Percentiles rank a stretch among this genome's conserved stretches.
Evolutionary conservation across 2,797 vertebrate species (phyloP).

Genomic region (Lagorchestes hirsutus): DNA sequence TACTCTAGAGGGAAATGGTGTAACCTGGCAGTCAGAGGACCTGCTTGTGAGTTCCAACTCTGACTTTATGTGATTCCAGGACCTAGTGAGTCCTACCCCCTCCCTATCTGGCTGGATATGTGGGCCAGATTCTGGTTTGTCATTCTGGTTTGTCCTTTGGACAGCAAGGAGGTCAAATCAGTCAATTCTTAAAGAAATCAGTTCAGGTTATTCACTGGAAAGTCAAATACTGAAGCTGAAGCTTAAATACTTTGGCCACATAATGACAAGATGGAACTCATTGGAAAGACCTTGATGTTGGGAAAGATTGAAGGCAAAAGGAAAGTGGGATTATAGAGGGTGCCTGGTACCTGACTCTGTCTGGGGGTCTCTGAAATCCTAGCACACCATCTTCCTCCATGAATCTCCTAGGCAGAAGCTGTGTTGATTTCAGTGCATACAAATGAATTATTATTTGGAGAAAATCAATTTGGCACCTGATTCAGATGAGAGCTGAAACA

Average conservation of each 20-base stretch:
- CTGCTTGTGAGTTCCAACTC: neutral
- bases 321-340: too few relatives aligned
- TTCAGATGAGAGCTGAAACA: neutral
- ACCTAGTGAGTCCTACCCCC: neutral
- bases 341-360: neutral
- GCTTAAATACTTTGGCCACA: too few relatives aligned
- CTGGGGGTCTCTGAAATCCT: neutral
- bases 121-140: neutral
- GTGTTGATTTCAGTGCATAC: neutral
- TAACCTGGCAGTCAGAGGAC: neutral
- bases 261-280: too few relatives aligned
- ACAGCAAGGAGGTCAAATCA: too few relatives aligned
- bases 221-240: too few relatives aligned
- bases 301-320: too few relatives aligned
- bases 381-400: neutral
- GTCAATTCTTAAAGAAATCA: too few relatives aligned
- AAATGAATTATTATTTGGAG: neutral
- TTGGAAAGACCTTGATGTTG: too few relatives aligned
- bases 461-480: neutral
- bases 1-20: neutral
- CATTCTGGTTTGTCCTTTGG: neutral
- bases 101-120: neutral
- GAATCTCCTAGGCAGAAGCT: neutral
- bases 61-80: neutral
- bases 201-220: too few relatives aligned